These are phyloP conservation scores for Syngnathus floridae DNA, from an alignment of 2,113 vertebrate genomes.

Conservation along the genomic window DNA sequence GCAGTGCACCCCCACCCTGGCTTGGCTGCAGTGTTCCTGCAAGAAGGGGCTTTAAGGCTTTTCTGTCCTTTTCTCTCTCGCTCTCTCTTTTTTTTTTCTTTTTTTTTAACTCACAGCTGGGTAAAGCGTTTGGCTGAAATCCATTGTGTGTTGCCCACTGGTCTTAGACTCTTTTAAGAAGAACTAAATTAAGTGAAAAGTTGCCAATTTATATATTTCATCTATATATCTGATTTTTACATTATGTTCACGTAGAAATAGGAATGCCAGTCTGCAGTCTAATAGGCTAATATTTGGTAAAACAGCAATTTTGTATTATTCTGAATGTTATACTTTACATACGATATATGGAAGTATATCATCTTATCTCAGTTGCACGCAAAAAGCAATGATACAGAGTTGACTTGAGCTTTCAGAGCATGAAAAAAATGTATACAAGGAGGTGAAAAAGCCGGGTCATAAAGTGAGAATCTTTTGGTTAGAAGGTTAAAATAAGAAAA, in stretches of 20 bases:
- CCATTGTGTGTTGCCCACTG: conserved; percentile 54
- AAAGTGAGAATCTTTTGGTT: too few species aligned
- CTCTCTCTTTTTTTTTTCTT: not conserved
- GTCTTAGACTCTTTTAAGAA: conserved; percentile 48
- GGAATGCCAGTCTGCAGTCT: not conserved
- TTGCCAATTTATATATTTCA: conserved; percentile 10
- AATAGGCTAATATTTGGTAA: not conserved
- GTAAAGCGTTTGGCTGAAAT: conserved; percentile 31
- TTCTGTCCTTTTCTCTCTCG: not conserved
- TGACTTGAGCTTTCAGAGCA: too few species aligned
- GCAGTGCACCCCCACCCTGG: conserved; percentile 55
- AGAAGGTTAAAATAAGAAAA: too few species aligned
- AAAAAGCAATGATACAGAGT: too few species aligned
- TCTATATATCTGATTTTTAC: not conserved
- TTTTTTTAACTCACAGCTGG: conserved; percentile 4
- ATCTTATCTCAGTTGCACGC: too few species aligned
- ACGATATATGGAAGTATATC: too few species aligned
- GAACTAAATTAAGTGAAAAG: conserved; percentile 47
- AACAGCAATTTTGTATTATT: not conserved
- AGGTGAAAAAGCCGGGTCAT: too few species aligned
- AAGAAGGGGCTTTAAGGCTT: conserved; percentile 60
- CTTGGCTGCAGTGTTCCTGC: conserved; percentile 54
- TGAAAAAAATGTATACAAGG: too few species aligned
- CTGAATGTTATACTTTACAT: too few species aligned
- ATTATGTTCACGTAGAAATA: not conserved